Conservation (phyloP, 1,140 invertebrate genomes). For the Charaxes varanes region DNA sequence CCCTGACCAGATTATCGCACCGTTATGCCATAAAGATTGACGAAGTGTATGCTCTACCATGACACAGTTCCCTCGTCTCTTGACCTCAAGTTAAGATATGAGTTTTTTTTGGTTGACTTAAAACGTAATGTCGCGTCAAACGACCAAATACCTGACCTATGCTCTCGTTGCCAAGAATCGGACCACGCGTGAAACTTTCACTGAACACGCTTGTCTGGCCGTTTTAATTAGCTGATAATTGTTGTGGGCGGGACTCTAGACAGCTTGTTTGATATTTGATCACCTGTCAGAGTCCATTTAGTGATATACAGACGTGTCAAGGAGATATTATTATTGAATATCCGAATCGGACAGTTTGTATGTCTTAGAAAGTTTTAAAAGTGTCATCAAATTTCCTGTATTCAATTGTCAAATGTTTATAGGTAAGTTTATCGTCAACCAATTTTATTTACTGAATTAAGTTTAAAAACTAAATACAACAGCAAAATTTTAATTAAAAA, state of each 20-base stretch:
- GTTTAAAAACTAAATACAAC: too few relatives aligned
- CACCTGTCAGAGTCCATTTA: background rate
- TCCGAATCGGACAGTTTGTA: background rate
- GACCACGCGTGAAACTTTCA: slow-evolving; percentile 59
- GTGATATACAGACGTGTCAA: background rate
- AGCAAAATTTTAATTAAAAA: too few relatives aligned
- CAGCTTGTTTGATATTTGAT: slow-evolving; percentile 18
- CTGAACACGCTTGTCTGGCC: slow-evolving; percentile 42
- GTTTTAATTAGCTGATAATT: slow-evolving; percentile 54
- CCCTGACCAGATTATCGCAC: too few relatives aligned
- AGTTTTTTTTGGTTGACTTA: background rate
- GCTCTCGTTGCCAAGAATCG: slow-evolving; percentile 28
- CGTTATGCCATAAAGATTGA: too few relatives aligned
- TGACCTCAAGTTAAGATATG: background rate
- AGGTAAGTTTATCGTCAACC: too few relatives aligned
- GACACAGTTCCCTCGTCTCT: background rate
- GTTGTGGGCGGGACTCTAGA: slow-evolving; percentile 27
- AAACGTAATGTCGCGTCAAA: slow-evolving; percentile 17
- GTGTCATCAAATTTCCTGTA: background rate
- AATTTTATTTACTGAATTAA: too few relatives aligned
- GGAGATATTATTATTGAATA: background rate
- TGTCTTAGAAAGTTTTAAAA: slow-evolving; percentile 2
- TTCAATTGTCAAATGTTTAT: too few relatives aligned
- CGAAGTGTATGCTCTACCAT: slow-evolving; percentile 1
- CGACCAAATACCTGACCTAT: slow-evolving; percentile 14